A percentile compares a stretch with the other conserved stretches of the same genome.
Conservation (phyloP, 2,888 invertebrate species). For the Tiliacea citrago region DNA sequence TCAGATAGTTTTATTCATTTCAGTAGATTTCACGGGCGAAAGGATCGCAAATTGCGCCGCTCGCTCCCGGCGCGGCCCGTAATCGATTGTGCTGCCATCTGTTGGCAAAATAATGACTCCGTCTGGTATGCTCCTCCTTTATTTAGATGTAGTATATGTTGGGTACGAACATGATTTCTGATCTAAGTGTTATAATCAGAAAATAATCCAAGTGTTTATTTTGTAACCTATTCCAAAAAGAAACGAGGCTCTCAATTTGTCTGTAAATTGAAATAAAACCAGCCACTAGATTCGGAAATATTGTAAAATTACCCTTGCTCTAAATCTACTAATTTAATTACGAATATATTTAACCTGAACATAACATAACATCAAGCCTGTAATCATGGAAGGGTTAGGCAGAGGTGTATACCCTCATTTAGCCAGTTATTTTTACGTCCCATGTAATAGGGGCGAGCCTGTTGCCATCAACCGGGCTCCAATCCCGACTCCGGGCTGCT, state of each 20-base stretch:
- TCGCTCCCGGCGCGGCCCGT: constrained; percentile 81
- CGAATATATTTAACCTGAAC: too few relatives aligned
- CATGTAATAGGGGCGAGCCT: too few relatives aligned
- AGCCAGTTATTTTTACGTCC: too few relatives aligned
- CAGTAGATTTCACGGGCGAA: constrained; percentile 88
- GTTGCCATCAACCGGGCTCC: too few relatives aligned
- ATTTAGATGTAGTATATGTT: constrained; percentile 74
- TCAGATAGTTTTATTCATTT: constrained; percentile 89
- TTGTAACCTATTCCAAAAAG: background rate
- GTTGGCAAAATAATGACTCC: constrained; percentile 89
- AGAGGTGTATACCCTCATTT: too few relatives aligned
- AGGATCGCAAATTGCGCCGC: constrained; percentile 87
- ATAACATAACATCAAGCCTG: too few relatives aligned
- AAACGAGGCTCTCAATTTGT: background rate
- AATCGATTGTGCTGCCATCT: constrained; percentile 90
- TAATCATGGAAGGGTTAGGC: too few relatives aligned
- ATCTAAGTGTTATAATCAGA: background rate
- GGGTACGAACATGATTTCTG: constrained; percentile 52
- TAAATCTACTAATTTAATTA: too few relatives aligned
- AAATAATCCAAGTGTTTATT: background rate
- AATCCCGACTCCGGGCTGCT: too few relatives aligned
- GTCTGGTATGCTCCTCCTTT: constrained; percentile 86
- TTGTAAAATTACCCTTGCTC: too few relatives aligned
- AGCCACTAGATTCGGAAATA: background rate
- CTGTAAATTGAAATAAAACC: background rate